These are phyloP conservation scores for Trachymyrmex cornetzi DNA, from an alignment of 1,140 invertebrate species.

Conservation along the genomic window DNA sequence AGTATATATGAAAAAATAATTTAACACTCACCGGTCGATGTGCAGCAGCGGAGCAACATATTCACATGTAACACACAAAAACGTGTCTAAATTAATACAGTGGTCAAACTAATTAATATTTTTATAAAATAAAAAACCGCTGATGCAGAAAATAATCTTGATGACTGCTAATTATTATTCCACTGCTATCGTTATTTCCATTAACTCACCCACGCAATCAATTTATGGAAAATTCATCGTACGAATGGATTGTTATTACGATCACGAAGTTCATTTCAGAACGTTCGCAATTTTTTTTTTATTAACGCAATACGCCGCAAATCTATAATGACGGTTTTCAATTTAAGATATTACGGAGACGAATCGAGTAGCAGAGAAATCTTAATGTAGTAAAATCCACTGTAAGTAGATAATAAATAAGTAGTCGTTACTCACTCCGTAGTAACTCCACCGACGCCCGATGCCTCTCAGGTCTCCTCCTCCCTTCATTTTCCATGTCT, in stretches of 20 bases:
- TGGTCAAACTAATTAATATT: not conserved
- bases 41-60: not conserved
- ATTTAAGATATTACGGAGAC: too few species aligned
- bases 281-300: not conserved
- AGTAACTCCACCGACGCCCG: not conserved
- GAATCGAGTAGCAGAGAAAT: not conserved
- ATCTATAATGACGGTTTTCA: not conserved
- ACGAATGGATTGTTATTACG: not conserved
- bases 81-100: not conserved
- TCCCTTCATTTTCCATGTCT: not conserved
- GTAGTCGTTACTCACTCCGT: not conserved
- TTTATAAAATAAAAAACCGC: not conserved
- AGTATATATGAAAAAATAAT: not conserved
- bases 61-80: not conserved
- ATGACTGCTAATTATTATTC: not conserved
- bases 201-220: not conserved
- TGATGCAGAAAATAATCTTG: not conserved
- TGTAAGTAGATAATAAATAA: not conserved
- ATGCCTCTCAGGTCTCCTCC: not conserved
- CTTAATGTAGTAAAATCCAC: not conserved
- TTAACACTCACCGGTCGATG: not conserved
- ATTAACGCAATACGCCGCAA: not conserved
- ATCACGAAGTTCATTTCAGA: not conserved
- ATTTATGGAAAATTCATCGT: not conserved
- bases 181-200: not conserved